Conservation (phyloP, 2,797 vertebrate species). For the Trachurus trachurus region DNA sequence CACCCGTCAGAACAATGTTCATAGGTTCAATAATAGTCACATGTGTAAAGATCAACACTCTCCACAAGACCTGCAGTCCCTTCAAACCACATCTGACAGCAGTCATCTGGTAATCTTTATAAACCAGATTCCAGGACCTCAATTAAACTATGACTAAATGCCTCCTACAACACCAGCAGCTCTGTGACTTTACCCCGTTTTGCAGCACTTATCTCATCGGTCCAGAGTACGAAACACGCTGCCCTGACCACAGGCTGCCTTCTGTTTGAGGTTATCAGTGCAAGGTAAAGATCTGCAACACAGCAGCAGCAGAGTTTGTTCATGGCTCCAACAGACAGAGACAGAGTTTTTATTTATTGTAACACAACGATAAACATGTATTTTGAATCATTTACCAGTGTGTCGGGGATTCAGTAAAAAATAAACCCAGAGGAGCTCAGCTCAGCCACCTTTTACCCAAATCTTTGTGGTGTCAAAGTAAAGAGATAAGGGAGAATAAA, state of each 20-base stretch:
- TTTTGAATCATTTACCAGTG: conserved; percentile 10
- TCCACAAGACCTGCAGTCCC: background rate
- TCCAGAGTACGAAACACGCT: conserved; percentile 55
- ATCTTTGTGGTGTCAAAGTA: conserved; percentile 1
- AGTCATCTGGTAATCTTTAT: background rate
- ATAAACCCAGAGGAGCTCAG: background rate
- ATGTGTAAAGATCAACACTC: background rate
- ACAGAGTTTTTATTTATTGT: conserved; percentile 20
- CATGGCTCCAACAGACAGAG: conserved; percentile 4
- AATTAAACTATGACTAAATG: conserved; percentile 7
- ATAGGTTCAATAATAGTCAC: background rate
- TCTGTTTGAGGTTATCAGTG: conserved; percentile 50
- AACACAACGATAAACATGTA: background rate
- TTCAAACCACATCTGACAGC: background rate
- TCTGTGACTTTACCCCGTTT: conserved; percentile 44
- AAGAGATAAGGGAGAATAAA: background rate
- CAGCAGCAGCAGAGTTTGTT: conserved; percentile 10
- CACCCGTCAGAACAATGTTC: background rate
- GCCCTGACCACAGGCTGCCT: conserved; percentile 2
- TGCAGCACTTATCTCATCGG: conserved; percentile 52
- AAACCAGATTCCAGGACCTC: background rate
- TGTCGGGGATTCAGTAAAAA: conserved; percentile 12
- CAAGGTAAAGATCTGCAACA: conserved; percentile 48
- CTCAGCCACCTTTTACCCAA: background rate
- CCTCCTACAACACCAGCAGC: conserved; percentile 1